Conservation (phyloP, 2,797 vertebrate species). For the Crenuchus spilurus region DNA sequence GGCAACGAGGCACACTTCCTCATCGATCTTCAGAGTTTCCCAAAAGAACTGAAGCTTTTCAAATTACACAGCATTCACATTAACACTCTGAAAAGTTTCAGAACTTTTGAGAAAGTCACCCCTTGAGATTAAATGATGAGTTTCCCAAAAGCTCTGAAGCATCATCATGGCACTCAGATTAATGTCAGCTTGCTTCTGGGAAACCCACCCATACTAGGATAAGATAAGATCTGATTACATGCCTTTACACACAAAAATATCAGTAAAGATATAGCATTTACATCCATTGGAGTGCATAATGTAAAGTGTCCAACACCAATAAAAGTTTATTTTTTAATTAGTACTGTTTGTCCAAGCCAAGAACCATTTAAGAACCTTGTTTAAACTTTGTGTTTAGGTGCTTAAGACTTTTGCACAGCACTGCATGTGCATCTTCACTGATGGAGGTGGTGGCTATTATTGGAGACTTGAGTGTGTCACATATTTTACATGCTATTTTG, state of each 20-base stretch:
- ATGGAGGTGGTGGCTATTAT: too few relatives aligned
- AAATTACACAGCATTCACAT: constrained; percentile 31
- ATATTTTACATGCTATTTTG: too few relatives aligned
- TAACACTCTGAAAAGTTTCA: neutral
- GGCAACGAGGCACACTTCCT: neutral
- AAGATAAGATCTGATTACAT: constrained; percentile 39
- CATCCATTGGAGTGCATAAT: too few relatives aligned
- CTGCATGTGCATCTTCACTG: too few relatives aligned
- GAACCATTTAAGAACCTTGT: neutral
- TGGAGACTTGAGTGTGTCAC: too few relatives aligned
- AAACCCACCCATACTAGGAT: constrained; percentile 16
- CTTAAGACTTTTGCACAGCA: too few relatives aligned
- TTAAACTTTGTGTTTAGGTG: too few relatives aligned
- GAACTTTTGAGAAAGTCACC: neutral
- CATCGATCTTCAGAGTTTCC: constrained; percentile 15
- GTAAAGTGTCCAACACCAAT: neutral
- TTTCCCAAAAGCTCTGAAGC: constrained; percentile 17
- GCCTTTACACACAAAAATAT: neutral
- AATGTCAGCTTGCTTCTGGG: constrained; percentile 6
- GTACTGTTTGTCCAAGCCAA: neutral
- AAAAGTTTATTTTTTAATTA: neutral
- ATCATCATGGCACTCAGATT: neutral
- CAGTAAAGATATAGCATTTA: too few relatives aligned
- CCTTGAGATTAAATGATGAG: neutral
- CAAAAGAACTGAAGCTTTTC: constrained; percentile 15